Conservation (phyloP, 2,113 vertebrate species). For the Seriola rivoliana region DNA sequence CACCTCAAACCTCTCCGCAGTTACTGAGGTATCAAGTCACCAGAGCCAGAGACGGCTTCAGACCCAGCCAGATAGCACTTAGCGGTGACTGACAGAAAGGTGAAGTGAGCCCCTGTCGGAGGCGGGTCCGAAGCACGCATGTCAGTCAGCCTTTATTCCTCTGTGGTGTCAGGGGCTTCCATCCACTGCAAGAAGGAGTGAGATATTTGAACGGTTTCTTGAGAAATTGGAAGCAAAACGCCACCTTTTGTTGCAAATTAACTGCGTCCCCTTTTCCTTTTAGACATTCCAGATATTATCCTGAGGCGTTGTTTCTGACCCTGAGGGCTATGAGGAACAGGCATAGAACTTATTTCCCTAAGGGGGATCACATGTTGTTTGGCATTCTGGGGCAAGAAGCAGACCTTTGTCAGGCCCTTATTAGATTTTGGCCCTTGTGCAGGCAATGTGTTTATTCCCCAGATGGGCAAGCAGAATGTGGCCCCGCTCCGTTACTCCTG, state of each 20-base stretch:
- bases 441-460: slow-evolving; percentile 59
- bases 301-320: slow-evolving; percentile 74
- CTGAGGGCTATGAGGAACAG: slow-evolving; percentile 53
- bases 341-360: slow-evolving; percentile 68
- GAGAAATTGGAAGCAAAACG: slow-evolving; percentile 9
- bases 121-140: slow-evolving; percentile 35
- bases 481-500: slow-evolving; percentile 60
- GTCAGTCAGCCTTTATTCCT: slow-evolving; percentile 49
- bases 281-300: background rate
- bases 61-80: slow-evolving; percentile 59
- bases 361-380: slow-evolving; percentile 84
- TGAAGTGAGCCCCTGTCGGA: slow-evolving; percentile 58
- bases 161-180: slow-evolving; percentile 40
- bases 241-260: slow-evolving; percentile 17
- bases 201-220: slow-evolving; percentile 14
- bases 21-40: slow-evolving; percentile 70
- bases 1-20: slow-evolving; percentile 62
- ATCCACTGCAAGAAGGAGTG: slow-evolving; percentile 1
- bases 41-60: slow-evolving; percentile 50
- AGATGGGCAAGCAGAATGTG: slow-evolving; percentile 53
- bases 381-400: slow-evolving; percentile 78
- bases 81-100: slow-evolving; percentile 65
- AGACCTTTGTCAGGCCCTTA: slow-evolving; percentile 81
- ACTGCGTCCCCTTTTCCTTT: slow-evolving; percentile 2
- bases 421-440: slow-evolving; percentile 78